A percentile compares a stretch with the other conserved stretches of the same genome.
Conservation (phyloP, 2,113 vertebrate genomes). For the Triplophysa dalaica region DNA sequence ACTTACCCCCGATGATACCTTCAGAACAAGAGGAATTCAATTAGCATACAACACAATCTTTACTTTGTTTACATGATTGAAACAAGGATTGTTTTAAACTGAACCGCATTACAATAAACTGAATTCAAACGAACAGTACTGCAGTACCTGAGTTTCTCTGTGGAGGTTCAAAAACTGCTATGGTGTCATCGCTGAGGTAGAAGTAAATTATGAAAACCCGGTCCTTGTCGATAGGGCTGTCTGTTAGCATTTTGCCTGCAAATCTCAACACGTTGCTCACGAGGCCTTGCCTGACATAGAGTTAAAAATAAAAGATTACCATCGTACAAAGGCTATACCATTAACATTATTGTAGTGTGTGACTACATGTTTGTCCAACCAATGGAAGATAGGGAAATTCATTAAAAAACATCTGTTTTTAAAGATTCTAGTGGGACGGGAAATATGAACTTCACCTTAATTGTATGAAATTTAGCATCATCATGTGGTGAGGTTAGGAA, state of each 20-base stretch:
- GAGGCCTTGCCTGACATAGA: constrained; percentile 70
- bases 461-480: too few species aligned
- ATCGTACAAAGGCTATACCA: neutral
- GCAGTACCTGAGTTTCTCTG: constrained; percentile 83
- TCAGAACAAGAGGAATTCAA: neutral
- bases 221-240: constrained; percentile 66
- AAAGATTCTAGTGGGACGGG: too few species aligned
- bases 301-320: neutral
- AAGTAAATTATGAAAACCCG: constrained; percentile 83
- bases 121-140: neutral
- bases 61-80: neutral
- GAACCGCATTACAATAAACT: neutral
- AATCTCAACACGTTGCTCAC: constrained; percentile 81
- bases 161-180: constrained; percentile 79
- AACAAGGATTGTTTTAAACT: neutral
- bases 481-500: too few species aligned
- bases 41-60: neutral
- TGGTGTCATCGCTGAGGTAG: constrained; percentile 83
- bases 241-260: constrained; percentile 75
- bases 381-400: too few species aligned
- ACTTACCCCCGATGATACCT: constrained; percentile 85
- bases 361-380: too few species aligned
- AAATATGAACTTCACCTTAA: too few species aligned
- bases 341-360: too few species aligned
- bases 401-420: too few species aligned